Base-by-base conservation (phyloP, 2,113 vertebrate species). In the Peromyscus maniculatus region DNA sequence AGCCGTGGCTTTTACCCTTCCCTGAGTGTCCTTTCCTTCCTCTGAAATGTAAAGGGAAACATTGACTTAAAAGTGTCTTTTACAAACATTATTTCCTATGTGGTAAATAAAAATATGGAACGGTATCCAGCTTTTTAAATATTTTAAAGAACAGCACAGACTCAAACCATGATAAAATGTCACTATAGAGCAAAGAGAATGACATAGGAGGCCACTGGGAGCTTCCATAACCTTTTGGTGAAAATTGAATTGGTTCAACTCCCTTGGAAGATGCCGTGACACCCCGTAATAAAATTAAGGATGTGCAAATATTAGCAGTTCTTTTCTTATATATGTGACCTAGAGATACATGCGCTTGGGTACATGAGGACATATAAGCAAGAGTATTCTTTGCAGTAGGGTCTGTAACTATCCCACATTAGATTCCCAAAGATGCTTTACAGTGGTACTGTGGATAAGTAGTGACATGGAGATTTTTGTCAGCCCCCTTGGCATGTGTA, bases 11-110 rank as follows among this genome's bases (percentile, higher is more conserved):
- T 52, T 86, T 64, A 75, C 15, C 4, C 26, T 46, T 71, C 82
- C 57, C 67, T 83, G 4, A 21, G 31, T 91, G 3, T 64, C 46
- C 33, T 88, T 97, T 91, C 36, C 62, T 89, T 83, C 62, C 49
- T 97, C 15, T 75, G 57, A 87, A 86, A 39, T 5, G 6, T 64
- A 72, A 91, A 83, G 82, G 10, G 31, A 91, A 91, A 89, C 74
- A 31, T 31, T 57, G 46, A 12, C 74, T 89, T 92, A 39, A 89
- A 89, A 87, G 89, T 59, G 7, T 77, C 52, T 16, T 92, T 87
- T 82, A 49, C 4, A 86, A 86, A 28, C 17, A 39, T 69, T 90
- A 11, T 87, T 88, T 74, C 17, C 49, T 66, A 79, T 55, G 80
- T 87, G 49, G 12, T 10, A 82, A 86, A 66, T 52, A 69, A 89